Evolutionary conservation across 2,113 vertebrate species (phyloP).

Genomic region (Promerops cafer): DNA sequence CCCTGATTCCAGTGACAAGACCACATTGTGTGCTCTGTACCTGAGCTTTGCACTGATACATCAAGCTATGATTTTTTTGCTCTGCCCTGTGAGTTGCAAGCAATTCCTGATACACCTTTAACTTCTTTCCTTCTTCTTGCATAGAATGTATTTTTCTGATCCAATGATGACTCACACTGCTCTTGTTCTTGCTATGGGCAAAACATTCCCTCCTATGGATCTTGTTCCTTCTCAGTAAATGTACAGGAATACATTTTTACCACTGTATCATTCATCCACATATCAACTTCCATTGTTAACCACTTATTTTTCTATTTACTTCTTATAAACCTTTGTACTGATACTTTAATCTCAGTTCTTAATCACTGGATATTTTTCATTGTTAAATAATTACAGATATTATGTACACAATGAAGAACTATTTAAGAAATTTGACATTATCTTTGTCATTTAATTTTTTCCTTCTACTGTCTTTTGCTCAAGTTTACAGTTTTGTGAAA

Average conservation of each 20-base stretch:
- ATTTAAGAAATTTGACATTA: background rate
- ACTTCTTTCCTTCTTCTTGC: background rate
- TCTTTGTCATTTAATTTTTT: background rate
- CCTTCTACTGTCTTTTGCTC: background rate
- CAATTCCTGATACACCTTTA: background rate
- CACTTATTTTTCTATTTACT: background rate
- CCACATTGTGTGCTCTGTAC: background rate
- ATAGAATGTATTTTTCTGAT: background rate
- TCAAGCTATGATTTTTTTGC: background rate
- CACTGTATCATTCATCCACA: background rate
- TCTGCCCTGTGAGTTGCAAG: background rate
- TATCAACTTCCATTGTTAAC: background rate
- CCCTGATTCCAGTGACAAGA: background rate
- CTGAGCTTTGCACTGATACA: background rate
- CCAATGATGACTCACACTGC: background rate
- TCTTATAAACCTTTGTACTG: background rate
- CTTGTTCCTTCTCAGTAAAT: background rate
- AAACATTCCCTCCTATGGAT: background rate
- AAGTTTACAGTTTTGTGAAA: background rate
- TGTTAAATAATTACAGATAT: background rate
- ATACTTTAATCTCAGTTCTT: background rate
- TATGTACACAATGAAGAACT: background rate
- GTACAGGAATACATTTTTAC: background rate
- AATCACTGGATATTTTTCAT: background rate
- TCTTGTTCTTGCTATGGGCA: background rate